A percentile compares a stretch with the other conserved stretches of the same genome.
These are phyloP conservation scores for Craterocephalus amniculus DNA, from an alignment of 2,797 vertebrate genomes.

Conservation along the genomic window DNA sequence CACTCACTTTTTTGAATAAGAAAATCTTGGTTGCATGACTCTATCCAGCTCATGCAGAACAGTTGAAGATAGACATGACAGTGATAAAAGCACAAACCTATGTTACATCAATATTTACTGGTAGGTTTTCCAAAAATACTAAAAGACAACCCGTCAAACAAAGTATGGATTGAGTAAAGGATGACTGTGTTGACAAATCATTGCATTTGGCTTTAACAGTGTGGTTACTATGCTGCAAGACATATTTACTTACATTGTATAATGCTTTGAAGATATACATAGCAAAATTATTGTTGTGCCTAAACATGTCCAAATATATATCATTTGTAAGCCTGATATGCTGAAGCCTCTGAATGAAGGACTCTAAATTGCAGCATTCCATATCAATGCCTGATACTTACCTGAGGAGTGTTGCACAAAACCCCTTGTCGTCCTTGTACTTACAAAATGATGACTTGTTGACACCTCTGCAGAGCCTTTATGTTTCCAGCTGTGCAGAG, in stretches of 20 bases:
- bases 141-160: no score
- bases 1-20: neutral
- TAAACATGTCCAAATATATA: neutral
- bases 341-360: neutral
- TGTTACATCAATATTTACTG: neutral
- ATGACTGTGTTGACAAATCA: no score
- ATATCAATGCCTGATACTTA: constrained; percentile 18
- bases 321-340: neutral
- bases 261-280: neutral
- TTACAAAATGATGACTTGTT: constrained; percentile 64
- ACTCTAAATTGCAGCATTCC: constrained; percentile 16
- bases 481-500: constrained; percentile 66
- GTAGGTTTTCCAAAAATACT: neutral
- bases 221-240: no score
- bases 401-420: constrained; percentile 39
- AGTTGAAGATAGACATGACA: neutral
- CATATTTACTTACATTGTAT: neutral
- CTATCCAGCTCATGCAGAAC: neutral
- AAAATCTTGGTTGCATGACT: neutral
- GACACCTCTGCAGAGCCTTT: constrained; percentile 68
- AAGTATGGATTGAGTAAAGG: no score
- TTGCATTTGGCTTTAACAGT: no score
- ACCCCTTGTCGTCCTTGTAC: constrained; percentile 44
- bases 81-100: neutral
- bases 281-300: neutral